Conservation (phyloP, 2,113 vertebrate species). For the Oryzias javanicus region DNA sequence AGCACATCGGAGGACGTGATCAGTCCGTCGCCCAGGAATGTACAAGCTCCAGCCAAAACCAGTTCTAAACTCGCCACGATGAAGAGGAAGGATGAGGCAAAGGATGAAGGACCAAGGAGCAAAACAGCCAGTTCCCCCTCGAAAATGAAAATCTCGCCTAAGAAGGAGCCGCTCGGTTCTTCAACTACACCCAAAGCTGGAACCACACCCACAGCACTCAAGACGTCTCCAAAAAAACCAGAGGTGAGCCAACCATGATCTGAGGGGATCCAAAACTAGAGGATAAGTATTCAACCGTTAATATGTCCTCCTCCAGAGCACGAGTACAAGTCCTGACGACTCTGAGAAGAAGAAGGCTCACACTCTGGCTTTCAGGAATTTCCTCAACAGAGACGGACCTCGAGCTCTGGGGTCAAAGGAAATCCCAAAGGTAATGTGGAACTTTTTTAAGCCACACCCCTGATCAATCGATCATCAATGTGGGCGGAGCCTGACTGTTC, state of each 20-base stretch:
- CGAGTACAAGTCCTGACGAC: slow-evolving; percentile 86
- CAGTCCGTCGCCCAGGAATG: slow-evolving; percentile 65
- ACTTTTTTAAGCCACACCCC: no score
- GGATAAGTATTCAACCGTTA: background rate
- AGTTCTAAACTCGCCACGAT: slow-evolving; percentile 82
- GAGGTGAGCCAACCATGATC: slow-evolving; percentile 75
- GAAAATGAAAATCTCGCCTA: slow-evolving; percentile 69
- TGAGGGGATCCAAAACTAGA: background rate
- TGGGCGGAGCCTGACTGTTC: no score
- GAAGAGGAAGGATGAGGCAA: slow-evolving; percentile 80
- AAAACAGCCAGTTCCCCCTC: slow-evolving; percentile 51
- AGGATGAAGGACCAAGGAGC: slow-evolving; percentile 35
- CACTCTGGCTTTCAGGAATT: slow-evolving; percentile 88
- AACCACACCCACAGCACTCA: slow-evolving; percentile 72
- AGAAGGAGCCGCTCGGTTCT: slow-evolving; percentile 49
- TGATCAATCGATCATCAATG: no score
- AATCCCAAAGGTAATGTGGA: slow-evolving; percentile 81
- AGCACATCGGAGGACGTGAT: slow-evolving; percentile 34
- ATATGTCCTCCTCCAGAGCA: slow-evolving; percentile 31
- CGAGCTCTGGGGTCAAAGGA: slow-evolving; percentile 95
- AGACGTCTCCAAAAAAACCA: slow-evolving; percentile 84
- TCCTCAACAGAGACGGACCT: slow-evolving; percentile 92
- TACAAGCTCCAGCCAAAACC: slow-evolving; percentile 61
- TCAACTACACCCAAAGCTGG: slow-evolving; percentile 65
- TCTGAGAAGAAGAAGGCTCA: slow-evolving; percentile 88